Evolutionary conservation across 2,888 invertebrate species (phyloP).

Genomic region (Halictus ligatus): DNA sequence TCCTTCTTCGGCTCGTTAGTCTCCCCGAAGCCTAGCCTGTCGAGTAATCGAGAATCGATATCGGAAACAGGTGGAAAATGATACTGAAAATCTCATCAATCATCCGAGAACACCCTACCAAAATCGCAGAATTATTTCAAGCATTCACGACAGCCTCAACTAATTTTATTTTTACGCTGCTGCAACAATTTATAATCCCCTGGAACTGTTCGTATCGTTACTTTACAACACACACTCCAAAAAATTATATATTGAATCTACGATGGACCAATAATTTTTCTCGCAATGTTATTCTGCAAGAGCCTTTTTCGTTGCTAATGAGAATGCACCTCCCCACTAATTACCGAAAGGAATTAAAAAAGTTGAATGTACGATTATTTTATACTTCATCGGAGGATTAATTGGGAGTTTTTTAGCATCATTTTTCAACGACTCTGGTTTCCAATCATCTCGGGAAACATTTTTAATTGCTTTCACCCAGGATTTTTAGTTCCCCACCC

Average conservation of each 20-base stretch:
- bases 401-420: not conserved
- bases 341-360: not conserved
- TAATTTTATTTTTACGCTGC: not conserved
- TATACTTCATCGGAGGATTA: not conserved
- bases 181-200: not conserved
- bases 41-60: constrained; percentile 10
- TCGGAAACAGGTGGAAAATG: not conserved
- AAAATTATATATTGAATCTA: no score
- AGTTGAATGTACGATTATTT: not conserved
- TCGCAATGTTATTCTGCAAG: not conserved
- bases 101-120: not conserved
- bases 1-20: constrained; percentile 89
- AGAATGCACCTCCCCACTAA: not conserved
- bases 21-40: constrained; percentile 91
- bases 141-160: not conserved
- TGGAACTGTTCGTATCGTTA: not conserved
- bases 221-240: no score
- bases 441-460: not conserved
- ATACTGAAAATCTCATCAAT: not conserved
- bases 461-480: not conserved
- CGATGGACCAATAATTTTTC: no score
- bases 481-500: not conserved
- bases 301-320: not conserved
- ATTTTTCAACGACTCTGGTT: not conserved
- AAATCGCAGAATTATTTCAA: not conserved